Base-by-base conservation (phyloP, 2,888 invertebrate genomes). In the Bombyx huttoni region DNA sequence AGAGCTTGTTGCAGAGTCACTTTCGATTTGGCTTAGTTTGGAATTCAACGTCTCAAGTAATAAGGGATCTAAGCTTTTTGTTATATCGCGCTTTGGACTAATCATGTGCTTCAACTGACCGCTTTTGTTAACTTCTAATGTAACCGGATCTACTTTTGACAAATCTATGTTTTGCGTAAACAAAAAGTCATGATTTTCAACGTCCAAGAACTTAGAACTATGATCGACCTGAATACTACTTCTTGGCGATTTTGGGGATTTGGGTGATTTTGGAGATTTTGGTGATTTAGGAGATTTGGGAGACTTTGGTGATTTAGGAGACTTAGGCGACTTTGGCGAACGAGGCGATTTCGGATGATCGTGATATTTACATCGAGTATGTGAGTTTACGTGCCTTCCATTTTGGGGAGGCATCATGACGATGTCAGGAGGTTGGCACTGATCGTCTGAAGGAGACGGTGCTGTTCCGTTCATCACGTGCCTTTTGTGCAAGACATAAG, bases 391-490 rank as follows among this genome's bases (percentile, higher is more conserved):
- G 58, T 88, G 88, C 12, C 86, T 75, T 7, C 84, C 85, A 63
- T 86, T 87, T 70, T 85, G 87, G 1, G 87, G 82, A 3, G 86
- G 84, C 50, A 86, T 67, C 74, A 82, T 85, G 48, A 87, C 75
- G 9, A 87, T 86, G 64, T 89, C 89, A 7, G 88, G 87, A 8
- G 81, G 82, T 40, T 73, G 81, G 51, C 80, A 79, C 50, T 73
- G 76, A 54, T 81, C 89, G 47, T 89, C 89, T 50, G 87, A 78
- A 5, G 91, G 89, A 0, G 90, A 89, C 0, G 92, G 90, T 0
- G 94, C 94, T 0, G 95, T 95, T 0, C 95, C 95, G 69, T 96
- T 96, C 93, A 95, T 94, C 1, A 95, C 91, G 70, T 96, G 95
- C 5, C 95, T 90, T 69, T 96, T 96, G 70, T 96, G 95, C 50